Evolutionary conservation across 2,113 vertebrate species (phyloP).

Genomic region (Irena cyanogastra): DNA sequence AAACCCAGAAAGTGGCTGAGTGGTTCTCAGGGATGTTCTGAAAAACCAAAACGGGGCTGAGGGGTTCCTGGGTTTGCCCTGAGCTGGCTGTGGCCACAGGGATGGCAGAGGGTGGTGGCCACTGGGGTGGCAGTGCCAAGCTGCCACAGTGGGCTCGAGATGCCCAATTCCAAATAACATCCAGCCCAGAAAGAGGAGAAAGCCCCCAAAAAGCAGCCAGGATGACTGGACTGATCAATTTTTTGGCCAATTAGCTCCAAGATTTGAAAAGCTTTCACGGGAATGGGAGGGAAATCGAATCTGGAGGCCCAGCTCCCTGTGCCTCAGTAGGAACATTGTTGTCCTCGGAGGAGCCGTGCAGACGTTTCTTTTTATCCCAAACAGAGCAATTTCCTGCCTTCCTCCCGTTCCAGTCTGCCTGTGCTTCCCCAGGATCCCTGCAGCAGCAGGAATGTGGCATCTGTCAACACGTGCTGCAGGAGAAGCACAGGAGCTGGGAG

Average conservation of each 20-base stretch:
- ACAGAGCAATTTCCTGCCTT: neutral
- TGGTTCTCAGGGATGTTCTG: fast-evolving
- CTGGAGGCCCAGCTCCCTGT: neutral
- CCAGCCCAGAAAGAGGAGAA: neutral
- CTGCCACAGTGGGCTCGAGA: neutral
- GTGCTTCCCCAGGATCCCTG: neutral
- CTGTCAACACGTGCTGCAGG: neutral
- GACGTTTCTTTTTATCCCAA: neutral
- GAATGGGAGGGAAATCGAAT: neutral
- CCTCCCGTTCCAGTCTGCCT: neutral
- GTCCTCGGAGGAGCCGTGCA: neutral
- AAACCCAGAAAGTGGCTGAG: fast-evolving
- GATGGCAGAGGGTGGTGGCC: neutral
- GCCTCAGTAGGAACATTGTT: neutral
- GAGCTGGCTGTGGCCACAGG: neutral
- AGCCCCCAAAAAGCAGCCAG: neutral
- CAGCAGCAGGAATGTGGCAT: neutral
- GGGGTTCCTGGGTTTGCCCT: neutral
- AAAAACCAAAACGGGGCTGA: fast-evolving
- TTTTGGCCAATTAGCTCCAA: neutral
- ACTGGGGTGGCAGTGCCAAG: fast-evolving
- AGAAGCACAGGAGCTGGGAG: neutral
- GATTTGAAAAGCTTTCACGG: neutral
- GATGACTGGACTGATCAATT: neutral
- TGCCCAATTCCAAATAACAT: fast-evolving